phyloP scores from a whole-genome alignment of 2,797 vertebrate genomes.

The Sylvia borin region DNA sequence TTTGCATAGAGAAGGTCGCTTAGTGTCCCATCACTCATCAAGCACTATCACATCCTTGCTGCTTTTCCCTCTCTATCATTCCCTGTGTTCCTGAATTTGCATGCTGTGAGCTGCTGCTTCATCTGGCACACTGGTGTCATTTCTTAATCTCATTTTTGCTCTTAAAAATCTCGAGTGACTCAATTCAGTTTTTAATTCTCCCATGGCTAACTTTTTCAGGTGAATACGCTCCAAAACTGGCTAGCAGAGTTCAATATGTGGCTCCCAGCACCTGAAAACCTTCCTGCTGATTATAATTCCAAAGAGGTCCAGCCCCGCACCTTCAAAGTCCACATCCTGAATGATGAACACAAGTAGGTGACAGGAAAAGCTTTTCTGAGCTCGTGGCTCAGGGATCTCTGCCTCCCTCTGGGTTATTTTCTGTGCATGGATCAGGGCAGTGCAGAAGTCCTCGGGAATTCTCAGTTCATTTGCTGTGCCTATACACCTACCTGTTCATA shows the following conservation, averaged over 20 bases:
- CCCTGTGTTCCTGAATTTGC: not conserved
- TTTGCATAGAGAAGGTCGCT: not conserved
- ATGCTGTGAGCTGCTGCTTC: not conserved
- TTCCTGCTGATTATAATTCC: slow-evolving; percentile 86
- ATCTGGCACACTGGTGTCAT: not conserved
- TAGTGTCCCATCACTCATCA: not conserved
- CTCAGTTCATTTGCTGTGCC: not conserved
- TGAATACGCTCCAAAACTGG: slow-evolving; percentile 99
- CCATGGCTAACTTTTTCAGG: slow-evolving; percentile 76
- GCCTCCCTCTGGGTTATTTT: not conserved
- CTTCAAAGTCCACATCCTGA: slow-evolving; percentile 97
- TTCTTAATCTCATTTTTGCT: not conserved
- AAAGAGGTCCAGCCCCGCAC: slow-evolving; percentile 81
- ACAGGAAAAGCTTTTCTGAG: not conserved
- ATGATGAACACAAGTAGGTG: slow-evolving; percentile 97
- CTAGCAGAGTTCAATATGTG: slow-evolving; percentile 97
- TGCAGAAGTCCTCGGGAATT: not conserved
- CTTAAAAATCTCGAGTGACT: not conserved
- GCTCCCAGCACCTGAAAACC: slow-evolving; percentile 90
- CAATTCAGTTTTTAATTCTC: not conserved
- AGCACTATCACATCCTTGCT: not conserved
- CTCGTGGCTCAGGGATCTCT: not conserved
- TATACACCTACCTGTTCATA: not conserved
- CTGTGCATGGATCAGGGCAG: not conserved
- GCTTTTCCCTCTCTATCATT: not conserved